Base-by-base conservation (phyloP, 2,888 invertebrate species). In the Mechanitis messenoides region DNA sequence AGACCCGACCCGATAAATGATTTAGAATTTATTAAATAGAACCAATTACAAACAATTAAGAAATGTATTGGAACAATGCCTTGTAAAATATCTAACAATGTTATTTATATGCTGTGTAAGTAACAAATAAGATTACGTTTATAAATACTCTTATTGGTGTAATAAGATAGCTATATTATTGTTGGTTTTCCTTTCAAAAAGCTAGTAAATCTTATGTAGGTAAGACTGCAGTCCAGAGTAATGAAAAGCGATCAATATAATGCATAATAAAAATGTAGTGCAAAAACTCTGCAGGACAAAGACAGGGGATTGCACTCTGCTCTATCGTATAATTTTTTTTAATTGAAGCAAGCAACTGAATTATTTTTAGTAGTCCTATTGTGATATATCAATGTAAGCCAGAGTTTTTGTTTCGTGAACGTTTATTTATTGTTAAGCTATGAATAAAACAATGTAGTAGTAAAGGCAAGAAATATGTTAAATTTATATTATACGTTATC, bases 1-100 rank as follows among this genome's bases (percentile, higher is more conserved):
- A 46, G 58, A 64, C 62, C 45, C 60, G 61, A 61, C 65, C 67
- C 62, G 61, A 61, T 55, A 53, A 61, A 69, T 66, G 62, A 64
- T 61, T 64, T 64, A 62, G 45, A 47, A 50, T 58, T 60, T 66
- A 60, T 45, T 33, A 45, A 33, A 60, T 31, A 46, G 55, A 47
- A 3, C 20, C 6, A 3, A 20, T n/a, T n/a, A 20, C 47, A 47
- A 47, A 47, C n/a, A 6, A 12, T 47, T 47, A 47, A 47, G 12
- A 47, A 47, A n/a, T n/a, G 6, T n/a, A n/a, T 47, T 28, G 6
- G 47, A 47, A n/a, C 7, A 47, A 47, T n/a, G n/a, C 2, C 6
- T 7, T 28, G 20, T 28, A 28, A 28, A 6, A 12, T 7, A 28
- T 47, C 38, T 6, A 7, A 7, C 38, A 4, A n/a, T 47, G 3